Evolutionary conservation across 1,140 invertebrate species (phyloP), one percentile per base, ranked within the genome.

Genomic region (Drosophila tsacasi): DNA sequence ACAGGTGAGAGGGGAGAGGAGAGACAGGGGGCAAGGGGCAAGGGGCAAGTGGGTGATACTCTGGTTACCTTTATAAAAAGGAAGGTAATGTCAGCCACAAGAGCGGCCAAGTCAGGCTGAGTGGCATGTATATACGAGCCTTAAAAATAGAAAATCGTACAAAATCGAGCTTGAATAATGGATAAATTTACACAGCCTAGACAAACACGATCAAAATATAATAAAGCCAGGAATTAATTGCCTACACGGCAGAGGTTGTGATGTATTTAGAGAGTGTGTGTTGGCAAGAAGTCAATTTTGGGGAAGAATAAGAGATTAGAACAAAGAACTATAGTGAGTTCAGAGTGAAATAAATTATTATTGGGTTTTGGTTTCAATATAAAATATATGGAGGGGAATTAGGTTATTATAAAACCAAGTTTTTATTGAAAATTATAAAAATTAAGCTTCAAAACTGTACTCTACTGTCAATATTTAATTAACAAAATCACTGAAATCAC

Each of bases 131-230:
- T 2, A 3, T 17, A 27, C 21, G 30, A 15, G 27, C 23, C 66
- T 73, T 46, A 59, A 60, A 71, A 72, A 49, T 72, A 73, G 66
- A 60, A 60, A 60, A 72, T 73, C 30, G 30, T 50, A 60, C 52
- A 72, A 60, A 60, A 73, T 72, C 37, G 37, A 72, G 69, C 32
- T 19, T 73, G 44, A 73, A 73, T 73, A 73, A 73, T 72, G 19
- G 9, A 73, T 60, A 52, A 49, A 46, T 50, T 71, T 42, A 32
- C 23, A 15, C 44, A 27, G 66, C 54, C 52, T 71, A 73, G 44
- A 52, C 54, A 60, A 73, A 72, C 65, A 50, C 30, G 39, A 60
- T 72, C 42, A 60, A 58, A 73, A 60, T 35, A 8, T 72, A 50
- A 72, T 69, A 69, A 59, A 23, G 64, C n/a, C 35, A 12, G 10